Evolutionary conservation across 2,113 vertebrate species (phyloP), one percentile per base, ranked within the genome.

Genomic region (Alethe castanea): DNA sequence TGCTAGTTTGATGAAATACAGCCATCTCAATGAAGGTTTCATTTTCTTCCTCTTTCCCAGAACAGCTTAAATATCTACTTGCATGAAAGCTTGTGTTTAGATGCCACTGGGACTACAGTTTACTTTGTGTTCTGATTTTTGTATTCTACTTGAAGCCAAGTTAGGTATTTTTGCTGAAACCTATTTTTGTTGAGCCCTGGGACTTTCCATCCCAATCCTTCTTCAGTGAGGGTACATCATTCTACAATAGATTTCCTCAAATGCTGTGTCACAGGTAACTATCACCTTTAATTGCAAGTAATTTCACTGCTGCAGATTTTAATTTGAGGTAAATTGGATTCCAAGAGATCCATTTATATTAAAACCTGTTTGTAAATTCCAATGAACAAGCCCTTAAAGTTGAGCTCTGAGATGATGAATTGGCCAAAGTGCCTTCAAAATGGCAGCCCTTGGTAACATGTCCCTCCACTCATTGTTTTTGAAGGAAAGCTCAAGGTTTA

Each of bases 11-110:
- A 82, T 65, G 22, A 82, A 95, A 89, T 77, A 82, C 50, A 87
- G 56, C 53, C 25, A 77, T 36, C 35, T 78, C 64, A 70, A 33
- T 2, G 3, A 71, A 74, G 17, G 26, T 61, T 91, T 80, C 92
- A 47, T 88, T 88, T 95, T 81, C 52, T 92, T 86, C 74, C 62
- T 92, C 29, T 95, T 95, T 93, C 54, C 76, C 74, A 74, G 79
- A 90, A 86, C 54, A 66, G 42, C 56, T 90, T 95, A 60, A 92
- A 73, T 83, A 86, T 81, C 54, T 82, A 26, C 14, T 65, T 66
- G n/a, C 57, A 66, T 52, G 59, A 92, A 88, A 82, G 45, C 56
- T 66, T 20, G 12, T 65, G 33, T 81, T 94, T 92, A 78, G 69
- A 59, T 84, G 90, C 44, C 48, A 67, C 29, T 78, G 69, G 83